Evolutionary conservation across 2,797 vertebrate genomes (phyloP), one percentile per base, ranked within the genome.

Genomic region (Sebastes trivittatus): DNA sequence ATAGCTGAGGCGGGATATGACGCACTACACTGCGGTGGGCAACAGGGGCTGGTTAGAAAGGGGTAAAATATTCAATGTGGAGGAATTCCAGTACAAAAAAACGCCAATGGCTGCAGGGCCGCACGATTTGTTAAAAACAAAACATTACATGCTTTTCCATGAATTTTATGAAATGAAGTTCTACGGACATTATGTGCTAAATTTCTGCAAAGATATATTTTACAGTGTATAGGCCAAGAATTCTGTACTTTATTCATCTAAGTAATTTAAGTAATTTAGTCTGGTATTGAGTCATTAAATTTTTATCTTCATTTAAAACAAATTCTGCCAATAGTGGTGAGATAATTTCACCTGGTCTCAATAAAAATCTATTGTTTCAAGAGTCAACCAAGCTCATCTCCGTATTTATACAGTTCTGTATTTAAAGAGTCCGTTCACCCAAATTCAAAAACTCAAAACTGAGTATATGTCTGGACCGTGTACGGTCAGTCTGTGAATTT

Each of bases 31-130:
- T 23, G 30, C 30, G 73, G 56, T 69, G 64, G 72, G 67, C 72
- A 81, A 52, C 75, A 38, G 1, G 27, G 23, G 23, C 68, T 61
- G 77, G 23, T 77, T 77, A 54, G 72, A 49, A n/a, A 77, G 49
- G 49, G 61, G 9, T 59, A 55, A 63, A 42, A 70, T 74, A 71
- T 78, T 65, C 30, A 67, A n/a, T n/a, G 67, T 62, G 71, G 61
- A 81, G 49, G 60, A 81, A 77, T 71, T 62, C 49, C 79, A 80
- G 79, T 5, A 65, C 23, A 75, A 54, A 75, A 54, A 77, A 22
- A 80, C 72, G 73, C 11, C 52, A 25, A 86, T 77, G 80, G 54
- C 25, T 79, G 79, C 11, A 86, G 80, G 81, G 75, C 78, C 87
- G 80, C 78, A 58, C 18, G n/a, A 32, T 58, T 55, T 70, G 61